Evolutionary conservation across 2,113 vertebrate genomes (phyloP).

Genomic region (Alligator sinensis): DNA sequence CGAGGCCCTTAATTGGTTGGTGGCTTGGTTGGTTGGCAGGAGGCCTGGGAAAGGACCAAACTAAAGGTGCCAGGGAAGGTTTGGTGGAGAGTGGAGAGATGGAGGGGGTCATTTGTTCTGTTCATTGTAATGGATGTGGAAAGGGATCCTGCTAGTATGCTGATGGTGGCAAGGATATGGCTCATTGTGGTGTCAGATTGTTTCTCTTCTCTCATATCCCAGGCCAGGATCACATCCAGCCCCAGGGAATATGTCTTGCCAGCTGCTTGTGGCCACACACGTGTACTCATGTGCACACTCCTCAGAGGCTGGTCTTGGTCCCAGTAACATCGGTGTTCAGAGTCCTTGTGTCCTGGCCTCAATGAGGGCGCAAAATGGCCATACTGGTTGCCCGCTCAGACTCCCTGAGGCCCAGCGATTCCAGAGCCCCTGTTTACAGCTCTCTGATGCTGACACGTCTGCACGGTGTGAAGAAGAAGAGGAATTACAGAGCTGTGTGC

Average conservation of each 20-base stretch:
- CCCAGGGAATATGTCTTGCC: no score
- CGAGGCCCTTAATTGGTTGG: neutral
- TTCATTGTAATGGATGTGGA: neutral
- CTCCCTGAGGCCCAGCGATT: neutral
- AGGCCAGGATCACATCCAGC: neutral
- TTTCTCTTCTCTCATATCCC: neutral
- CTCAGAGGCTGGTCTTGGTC: no score
- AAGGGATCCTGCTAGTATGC: neutral
- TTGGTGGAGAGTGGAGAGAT: no score
- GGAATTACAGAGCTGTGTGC: constrained; percentile 22
- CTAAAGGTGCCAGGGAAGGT: neutral
- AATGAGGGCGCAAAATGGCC: neutral
- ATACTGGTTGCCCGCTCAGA: neutral
- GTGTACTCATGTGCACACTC: neutral
- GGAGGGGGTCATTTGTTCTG: neutral
- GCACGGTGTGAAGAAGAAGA: neutral
- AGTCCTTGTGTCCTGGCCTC: neutral
- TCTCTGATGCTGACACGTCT: neutral
- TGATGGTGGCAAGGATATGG: neutral
- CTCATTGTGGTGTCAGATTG: neutral
- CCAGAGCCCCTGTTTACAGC: neutral
- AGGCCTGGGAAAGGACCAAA: neutral
- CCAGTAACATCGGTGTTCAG: neutral
- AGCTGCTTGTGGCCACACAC: neutral
- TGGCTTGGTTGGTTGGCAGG: neutral